Evolutionary conservation across 2,113 vertebrate species (phyloP), one percentile per base, ranked within the genome.

Genomic region (Trinectes maculatus): DNA sequence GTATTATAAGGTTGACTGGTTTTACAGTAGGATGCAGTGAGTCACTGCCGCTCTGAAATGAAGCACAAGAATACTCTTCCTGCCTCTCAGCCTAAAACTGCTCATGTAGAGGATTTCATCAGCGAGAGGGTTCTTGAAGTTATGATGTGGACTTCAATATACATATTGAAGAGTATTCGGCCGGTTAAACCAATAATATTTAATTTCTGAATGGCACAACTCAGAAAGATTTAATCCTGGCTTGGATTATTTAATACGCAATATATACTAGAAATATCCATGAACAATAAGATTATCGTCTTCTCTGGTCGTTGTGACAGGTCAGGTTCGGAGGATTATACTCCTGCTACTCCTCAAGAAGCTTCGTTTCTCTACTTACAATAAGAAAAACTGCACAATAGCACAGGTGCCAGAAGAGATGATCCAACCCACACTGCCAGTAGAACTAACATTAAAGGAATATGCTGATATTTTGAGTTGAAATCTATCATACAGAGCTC

Each of bases 51-150:
- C 62, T 65, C 51, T 62, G 58, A 78, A 63, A 42, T 53, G 62
- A 91, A 89, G 87, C 89, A 89, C 86, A 90, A 84, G 44, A 63
- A 34, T 42, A 49, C 71, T 46, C 70, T 22, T 77, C 34, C 42
- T 48, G 46, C 56, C 46, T 60, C 49, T 61, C 26, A 53, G 59
- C 44, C 22, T 49, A 28, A 61, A 60, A 57, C 59, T 48, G 40
- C 57, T 72, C 7, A 8, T 60, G 37, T 63, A 5, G 3, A 37
- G 25, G 42, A 18, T 60, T 44, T n/a, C 18, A 48, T 48, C 15
- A 34, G 26, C 0, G 6, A 28, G 5, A 34, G 19, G 2, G 19
- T 33, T 33, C 31, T 33, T 33, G 31, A 33, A 33, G n/a, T n/a
- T n/a, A n/a, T n/a, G n/a, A n/a, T n/a, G n/a, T n/a, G n/a, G n/a